Conservation (phyloP, 1,140 invertebrate species). For the Popillia japonica region DNA sequence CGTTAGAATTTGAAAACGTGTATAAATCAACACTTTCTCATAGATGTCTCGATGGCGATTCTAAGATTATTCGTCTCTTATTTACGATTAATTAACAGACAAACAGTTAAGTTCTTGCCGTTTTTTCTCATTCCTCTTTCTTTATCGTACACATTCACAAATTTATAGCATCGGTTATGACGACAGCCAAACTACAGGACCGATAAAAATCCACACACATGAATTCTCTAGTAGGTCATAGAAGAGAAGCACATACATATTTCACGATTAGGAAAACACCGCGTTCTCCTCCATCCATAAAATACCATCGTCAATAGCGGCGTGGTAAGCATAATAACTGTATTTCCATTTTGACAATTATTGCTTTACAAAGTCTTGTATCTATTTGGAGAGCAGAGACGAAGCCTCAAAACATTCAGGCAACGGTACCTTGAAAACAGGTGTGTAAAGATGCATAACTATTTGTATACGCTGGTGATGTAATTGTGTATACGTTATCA, state of each 20-base stretch:
- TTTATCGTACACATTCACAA: background rate
- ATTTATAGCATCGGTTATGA: background rate
- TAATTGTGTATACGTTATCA: slow-evolving; percentile 10
- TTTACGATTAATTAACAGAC: slow-evolving; percentile 29
- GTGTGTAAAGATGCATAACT: background rate
- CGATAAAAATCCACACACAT: slow-evolving; percentile 32
- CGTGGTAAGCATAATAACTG: slow-evolving; percentile 21
- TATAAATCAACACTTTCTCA: slow-evolving; percentile 31
- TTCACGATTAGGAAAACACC: slow-evolving; percentile 27
- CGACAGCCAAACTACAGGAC: background rate
- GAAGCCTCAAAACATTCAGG: slow-evolving; percentile 16
- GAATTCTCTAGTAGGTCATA: slow-evolving; percentile 1
- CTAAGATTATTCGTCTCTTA: slow-evolving; percentile 10
- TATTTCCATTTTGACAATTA: slow-evolving; percentile 35
- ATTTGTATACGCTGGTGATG: background rate
- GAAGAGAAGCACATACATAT: slow-evolving; percentile 25
- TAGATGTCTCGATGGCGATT: background rate
- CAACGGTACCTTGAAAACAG: slow-evolving; percentile 26
- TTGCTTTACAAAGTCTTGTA: slow-evolving; percentile 22
- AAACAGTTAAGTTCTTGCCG: slow-evolving; percentile 21
- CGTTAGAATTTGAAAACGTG: slow-evolving; percentile 21
- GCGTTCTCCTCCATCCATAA: slow-evolving; percentile 19
- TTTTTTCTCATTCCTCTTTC: slow-evolving; percentile 7
- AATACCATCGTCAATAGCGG: slow-evolving; percentile 11
- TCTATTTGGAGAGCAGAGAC: slow-evolving; percentile 10